Base-by-base conservation (phyloP, 2,888 invertebrate species). In the Ectemnius continuus region DNA sequence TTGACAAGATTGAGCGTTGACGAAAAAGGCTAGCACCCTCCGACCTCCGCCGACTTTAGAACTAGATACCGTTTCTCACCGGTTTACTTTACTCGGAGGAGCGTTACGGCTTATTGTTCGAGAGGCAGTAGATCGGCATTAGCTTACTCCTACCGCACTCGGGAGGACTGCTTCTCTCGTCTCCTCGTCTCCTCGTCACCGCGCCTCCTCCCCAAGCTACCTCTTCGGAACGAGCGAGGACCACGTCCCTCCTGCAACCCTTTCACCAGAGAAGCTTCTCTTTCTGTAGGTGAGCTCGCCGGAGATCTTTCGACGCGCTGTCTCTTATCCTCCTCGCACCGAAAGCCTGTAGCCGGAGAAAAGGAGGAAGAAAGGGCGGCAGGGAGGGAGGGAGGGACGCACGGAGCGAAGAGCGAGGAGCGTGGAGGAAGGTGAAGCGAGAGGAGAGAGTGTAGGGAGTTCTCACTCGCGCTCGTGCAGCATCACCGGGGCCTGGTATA, bases 401-500 rank as follows among this genome's bases (percentile, higher is more conserved):
- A 73, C 18, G 20, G 56, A 56, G 61, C 61, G 46, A 56, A 45
- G 59, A 58, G 61, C 23, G 63, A 67, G 20, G 56, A 52, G 61
- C 61, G 46, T 45, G 58, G 58, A 57, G 61, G n/a, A 61, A 65
- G 28, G 26, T 46, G 48, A 36, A 73, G 46, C 26, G 57, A 58
- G 68, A 67, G 63, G 70, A 63, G 61, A 60, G 36, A 72, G 67
- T 11, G 14, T 36, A 63, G 36, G 36, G 64, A 62, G 71, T 73
- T 86, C 86, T 86, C 86, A 75, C 85, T 87, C 83, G 80, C 83
- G 76, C 88, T 85, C 86, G 78, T 81, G 81, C 70, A 84, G 83
- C 85, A 87, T 88, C 87, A 85, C 84, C 81, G 82, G 76, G 80
- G 83, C 84, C 87, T 85, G 85, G 88, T 90, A 90, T 90, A 90